Conservation (phyloP, 1,140 invertebrate species). For the Phymorhynchus buccinoides region DNA sequence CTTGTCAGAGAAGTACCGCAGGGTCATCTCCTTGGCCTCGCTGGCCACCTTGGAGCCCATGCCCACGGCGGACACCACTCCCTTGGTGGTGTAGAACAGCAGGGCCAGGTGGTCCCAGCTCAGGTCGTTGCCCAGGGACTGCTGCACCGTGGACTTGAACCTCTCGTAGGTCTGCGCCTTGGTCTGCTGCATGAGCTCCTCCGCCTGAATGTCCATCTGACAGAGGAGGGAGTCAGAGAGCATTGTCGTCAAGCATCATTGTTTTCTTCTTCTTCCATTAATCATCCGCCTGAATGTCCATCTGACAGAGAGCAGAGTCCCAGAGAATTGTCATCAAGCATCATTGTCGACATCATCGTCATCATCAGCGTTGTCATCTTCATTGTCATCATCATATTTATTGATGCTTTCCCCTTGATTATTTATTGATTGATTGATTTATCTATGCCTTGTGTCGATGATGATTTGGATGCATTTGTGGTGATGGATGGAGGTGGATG, state of each 20-base stretch:
- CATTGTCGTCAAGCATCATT: too few relatives aligned
- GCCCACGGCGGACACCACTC: constrained; percentile 59
- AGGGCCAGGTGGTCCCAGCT: constrained; percentile 65
- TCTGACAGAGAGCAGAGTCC: too few relatives aligned
- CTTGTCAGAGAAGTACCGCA: constrained; percentile 65
- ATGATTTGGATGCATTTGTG: too few relatives aligned
- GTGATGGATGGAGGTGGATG: too few relatives aligned
- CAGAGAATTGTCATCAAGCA: too few relatives aligned
- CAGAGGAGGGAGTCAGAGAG: background rate
- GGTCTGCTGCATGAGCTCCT: constrained; percentile 47
- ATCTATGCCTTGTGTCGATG: too few relatives aligned
- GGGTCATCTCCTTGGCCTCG: constrained; percentile 63
- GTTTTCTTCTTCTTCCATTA: background rate
- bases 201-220: constrained; percentile 37
- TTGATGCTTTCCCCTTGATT: too few relatives aligned
- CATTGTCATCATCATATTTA: too few relatives aligned
- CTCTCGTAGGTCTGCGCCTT: constrained; percentile 58
- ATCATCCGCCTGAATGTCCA: too few relatives aligned
- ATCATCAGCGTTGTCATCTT: too few relatives aligned
- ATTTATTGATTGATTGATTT: too few relatives aligned
- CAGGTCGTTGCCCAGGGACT: constrained; percentile 51
- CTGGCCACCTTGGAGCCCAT: constrained; percentile 54
- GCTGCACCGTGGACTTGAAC: constrained; percentile 58
- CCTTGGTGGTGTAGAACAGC: constrained; percentile 64
- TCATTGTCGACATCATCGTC: too few relatives aligned